Evolutionary conservation across 2,113 vertebrate species (phyloP), one percentile per base, ranked within the genome.

Genomic region (Mastomys coucha): DNA sequence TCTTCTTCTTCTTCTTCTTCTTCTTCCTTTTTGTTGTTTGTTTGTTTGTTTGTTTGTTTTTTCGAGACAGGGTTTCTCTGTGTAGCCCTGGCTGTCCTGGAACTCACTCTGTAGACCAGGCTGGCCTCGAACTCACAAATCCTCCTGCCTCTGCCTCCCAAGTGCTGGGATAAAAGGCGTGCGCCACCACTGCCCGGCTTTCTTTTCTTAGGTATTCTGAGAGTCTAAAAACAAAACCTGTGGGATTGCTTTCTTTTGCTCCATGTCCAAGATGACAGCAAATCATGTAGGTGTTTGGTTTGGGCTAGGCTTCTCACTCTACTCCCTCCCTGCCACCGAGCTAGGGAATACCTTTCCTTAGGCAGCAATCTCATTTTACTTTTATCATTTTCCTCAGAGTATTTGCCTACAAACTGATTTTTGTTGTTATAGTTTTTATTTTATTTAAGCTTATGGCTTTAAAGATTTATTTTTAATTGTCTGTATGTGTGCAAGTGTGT

Each of bases 121-220:
- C n/a, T n/a, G n/a, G n/a, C n/a, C n/a, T n/a, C n/a, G n/a, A n/a
- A n/a, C n/a, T n/a, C n/a, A n/a, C n/a, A n/a, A n/a, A n/a, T n/a
- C n/a, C n/a, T n/a, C n/a, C n/a, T n/a, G n/a, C n/a, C n/a, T n/a
- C n/a, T n/a, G n/a, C 45, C 45, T 5, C 45, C 45, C 45, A 3
- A 45, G 45, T 45, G 45, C 45, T 45, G 45, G 3, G 45, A 45
- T 45, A 4, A 45, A 45, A 45, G 45, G 45, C 45, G 5, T 3
- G 45, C 45, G 5, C 45, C 45, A 45, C 45, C 45, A 45, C 45
- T 45, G 45, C 45, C 45, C 45, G 45, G 45, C 45, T 45, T 78
- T 72, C 69, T 95, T 14, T 60, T 89, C 60, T 91, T 94, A 13
- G 76, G 3, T 87, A 10, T 60, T 76, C 89, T 60, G 49, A 94